These are phyloP conservation scores for Noturus placidus DNA, from an alignment of 2,113 vertebrate species.

Conservation along the genomic window DNA sequence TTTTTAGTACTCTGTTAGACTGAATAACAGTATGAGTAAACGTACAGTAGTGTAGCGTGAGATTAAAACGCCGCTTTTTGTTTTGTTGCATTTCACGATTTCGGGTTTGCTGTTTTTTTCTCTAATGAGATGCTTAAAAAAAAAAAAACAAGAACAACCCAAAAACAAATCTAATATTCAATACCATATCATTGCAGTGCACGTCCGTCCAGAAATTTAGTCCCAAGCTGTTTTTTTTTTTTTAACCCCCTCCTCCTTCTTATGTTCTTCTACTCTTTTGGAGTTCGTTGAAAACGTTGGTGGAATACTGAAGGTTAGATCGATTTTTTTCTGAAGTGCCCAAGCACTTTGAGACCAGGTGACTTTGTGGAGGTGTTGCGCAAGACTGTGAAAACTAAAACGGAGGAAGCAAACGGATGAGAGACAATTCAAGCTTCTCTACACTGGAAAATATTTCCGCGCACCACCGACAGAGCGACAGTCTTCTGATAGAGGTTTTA, in stretches of 20 bases:
- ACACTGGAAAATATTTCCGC: constrained; percentile 51
- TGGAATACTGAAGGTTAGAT: not conserved
- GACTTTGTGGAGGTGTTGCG: constrained; percentile 20
- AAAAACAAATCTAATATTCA: not conserved
- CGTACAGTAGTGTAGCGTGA: not conserved
- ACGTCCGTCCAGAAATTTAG: not conserved
- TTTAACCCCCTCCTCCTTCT: too few species aligned
- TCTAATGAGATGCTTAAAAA: not conserved
- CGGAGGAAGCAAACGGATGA: constrained; percentile 54
- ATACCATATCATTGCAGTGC: not conserved
- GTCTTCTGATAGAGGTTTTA: constrained; percentile 38
- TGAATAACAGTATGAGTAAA: not conserved
- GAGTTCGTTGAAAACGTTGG: not conserved
- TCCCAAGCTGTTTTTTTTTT: not conserved
- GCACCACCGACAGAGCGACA: constrained; percentile 56
- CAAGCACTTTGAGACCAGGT: not conserved
- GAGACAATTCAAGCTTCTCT: constrained; percentile 42
- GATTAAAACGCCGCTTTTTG: not conserved
- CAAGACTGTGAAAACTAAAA: constrained; percentile 58
- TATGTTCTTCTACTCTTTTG: not conserved
- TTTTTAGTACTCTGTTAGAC: not conserved
- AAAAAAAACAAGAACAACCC: not conserved
- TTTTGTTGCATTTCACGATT: not conserved
- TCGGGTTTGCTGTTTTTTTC: not conserved
- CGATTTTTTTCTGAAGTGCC: constrained; percentile 1